A percentile compares a stretch with the other conserved stretches of the same genome.
Conservation (phyloP, 2,113 vertebrate species). For the Trichechus manatus region DNA sequence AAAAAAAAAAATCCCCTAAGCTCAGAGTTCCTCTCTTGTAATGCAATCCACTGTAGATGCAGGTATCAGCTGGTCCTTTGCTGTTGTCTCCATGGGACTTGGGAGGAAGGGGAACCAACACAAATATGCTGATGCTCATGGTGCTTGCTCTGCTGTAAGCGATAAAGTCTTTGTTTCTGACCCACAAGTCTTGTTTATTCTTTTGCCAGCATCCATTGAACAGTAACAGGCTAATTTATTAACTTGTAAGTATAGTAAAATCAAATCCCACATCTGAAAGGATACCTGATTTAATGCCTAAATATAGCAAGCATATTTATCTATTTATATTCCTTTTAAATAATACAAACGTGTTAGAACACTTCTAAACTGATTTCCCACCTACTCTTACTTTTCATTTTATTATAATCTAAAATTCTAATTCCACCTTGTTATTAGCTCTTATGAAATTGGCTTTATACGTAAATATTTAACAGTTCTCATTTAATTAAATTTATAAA, state of each 20-base stretch:
- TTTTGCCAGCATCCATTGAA: background rate
- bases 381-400: background rate
- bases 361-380: background rate
- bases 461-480: background rate
- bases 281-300: background rate
- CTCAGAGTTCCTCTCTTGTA: background rate
- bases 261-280: background rate
- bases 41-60: background rate
- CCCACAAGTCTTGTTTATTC: too few species aligned
- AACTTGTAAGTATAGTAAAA: background rate
- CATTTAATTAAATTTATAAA: conserved; percentile 11
- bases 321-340: background rate
- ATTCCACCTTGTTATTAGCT: background rate
- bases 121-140: too few species aligned
- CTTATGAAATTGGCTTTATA: background rate
- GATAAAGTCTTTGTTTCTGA: too few species aligned
- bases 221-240: background rate
- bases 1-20: background rate
- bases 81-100: background rate
- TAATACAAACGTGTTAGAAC: background rate
- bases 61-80: background rate
- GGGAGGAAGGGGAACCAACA: too few species aligned
- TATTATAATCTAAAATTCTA: conserved; percentile 7
- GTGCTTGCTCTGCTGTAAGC: too few species aligned
- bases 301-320: background rate